Base-by-base conservation (phyloP, 64 coral and sea anemone species). In the Stichodactyla helianthus region DNA sequence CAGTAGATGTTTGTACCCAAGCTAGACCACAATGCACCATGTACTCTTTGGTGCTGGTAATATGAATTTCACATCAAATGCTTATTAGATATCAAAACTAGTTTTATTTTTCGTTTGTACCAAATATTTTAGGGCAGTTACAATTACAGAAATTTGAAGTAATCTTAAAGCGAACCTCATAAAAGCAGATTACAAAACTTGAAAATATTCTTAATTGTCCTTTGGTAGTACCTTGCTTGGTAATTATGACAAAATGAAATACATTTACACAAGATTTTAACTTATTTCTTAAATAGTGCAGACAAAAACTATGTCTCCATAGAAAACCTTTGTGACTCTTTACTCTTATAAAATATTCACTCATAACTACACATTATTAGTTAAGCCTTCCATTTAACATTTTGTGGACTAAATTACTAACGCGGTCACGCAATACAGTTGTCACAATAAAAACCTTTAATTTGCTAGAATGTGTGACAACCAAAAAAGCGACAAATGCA, bases 261-360 rank as follows among this genome's bases (percentile, higher is more conserved):
- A 54, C 78, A 81, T 20, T 79, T 52, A 81, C 7, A 20, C 50
- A 28, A 52, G 52, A 81, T 7, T 52, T 81, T 52, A 81, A 81
- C 50, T 81, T 81, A 81, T 74, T 65, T 81, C 77, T 81, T 81
- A 81, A 81, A 81, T 81, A 81, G 78, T 81, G 78, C 78, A 81
- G 78, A 81, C 78, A 81, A 81, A 65, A 81, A 7, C 52, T 71
- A 71, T 22, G 67, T 20, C 35, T 79, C 50, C 52, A 54, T 81
- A 81, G 50, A 81, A 81, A 81, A 52, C 50, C 51, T 52, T 52
- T 81, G 15, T 19, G 78, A 51, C 20, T 20, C 19, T 14, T 81
- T 81, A 35, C 7, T 74, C 23, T 31, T 81, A 81, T 81, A 81
- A 81, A 81, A 81, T 81, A 81, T 81, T 22, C 26, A 74, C 26